phyloP scores from a whole-genome alignment of 92 coral and sea anemone genomes.

The Ricordea florida region DNA sequence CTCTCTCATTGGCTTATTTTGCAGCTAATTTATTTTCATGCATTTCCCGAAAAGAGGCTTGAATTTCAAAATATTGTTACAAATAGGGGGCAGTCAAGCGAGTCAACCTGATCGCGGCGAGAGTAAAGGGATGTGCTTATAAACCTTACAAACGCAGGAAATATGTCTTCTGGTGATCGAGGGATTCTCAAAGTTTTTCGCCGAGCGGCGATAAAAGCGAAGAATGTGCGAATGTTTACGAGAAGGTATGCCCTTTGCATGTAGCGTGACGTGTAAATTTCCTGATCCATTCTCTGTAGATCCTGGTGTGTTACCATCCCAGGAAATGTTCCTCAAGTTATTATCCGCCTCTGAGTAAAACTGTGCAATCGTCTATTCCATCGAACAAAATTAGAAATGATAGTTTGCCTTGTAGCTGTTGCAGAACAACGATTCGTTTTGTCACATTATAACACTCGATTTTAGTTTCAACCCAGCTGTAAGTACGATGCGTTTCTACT shows the following conservation, averaged over 20 bases:
- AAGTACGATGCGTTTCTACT: no score
- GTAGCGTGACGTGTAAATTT: no score
- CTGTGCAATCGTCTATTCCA: no score
- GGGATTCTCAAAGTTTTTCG: conserved; percentile 67
- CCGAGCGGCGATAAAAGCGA: conserved; percentile 83
- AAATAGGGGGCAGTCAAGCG: neutral
- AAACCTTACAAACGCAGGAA: neutral
- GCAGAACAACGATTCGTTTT: no score
- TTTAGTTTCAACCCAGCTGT: no score
- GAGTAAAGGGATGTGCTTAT: neutral
- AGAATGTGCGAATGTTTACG: conserved; percentile 84
- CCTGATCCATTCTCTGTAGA: no score
- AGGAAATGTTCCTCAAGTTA: no score
- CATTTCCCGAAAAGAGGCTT: neutral
- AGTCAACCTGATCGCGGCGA: neutral
- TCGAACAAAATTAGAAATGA: neutral
- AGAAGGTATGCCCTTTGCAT: conserved; percentile 65
- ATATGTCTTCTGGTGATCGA: conserved; percentile 59
- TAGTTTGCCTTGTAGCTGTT: neutral
- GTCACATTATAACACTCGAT: no score
- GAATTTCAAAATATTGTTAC: conserved; percentile 8
- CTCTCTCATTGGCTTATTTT: no score
- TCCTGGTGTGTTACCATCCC: no score
- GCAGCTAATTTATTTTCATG: no score
- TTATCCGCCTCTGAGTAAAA: no score